Evolutionary conservation across 2,888 invertebrate species (phyloP).

Genomic region (Caenorhabditis doughertyi): DNA sequence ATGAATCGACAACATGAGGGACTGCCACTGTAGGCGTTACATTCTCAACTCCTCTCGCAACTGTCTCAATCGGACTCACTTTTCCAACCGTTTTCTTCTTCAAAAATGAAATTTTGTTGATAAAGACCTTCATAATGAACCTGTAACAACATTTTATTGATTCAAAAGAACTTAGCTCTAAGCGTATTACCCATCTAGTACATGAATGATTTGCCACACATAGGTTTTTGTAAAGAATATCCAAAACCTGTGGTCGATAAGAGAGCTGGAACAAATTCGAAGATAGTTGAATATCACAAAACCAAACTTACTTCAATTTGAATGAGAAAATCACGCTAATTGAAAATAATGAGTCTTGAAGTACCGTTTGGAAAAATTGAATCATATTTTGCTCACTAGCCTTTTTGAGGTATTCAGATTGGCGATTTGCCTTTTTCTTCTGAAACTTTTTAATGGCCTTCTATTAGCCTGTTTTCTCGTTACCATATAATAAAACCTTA

Average conservation of each 20-base stretch:
- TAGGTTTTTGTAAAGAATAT: slow-evolving; percentile 24
- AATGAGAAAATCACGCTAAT: slow-evolving; percentile 21
- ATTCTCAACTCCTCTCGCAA: background rate
- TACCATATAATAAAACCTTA: slow-evolving; percentile 19
- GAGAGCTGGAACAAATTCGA: slow-evolving; percentile 28
- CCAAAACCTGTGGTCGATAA: slow-evolving; percentile 28
- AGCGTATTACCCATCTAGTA: slow-evolving; percentile 34
- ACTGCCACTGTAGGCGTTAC: background rate
- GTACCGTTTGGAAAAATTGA: slow-evolving; percentile 26
- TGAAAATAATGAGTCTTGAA: slow-evolving; percentile 44
- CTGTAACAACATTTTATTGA: slow-evolving; percentile 19
- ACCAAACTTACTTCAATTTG: slow-evolving; percentile 25
- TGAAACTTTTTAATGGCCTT: background rate
- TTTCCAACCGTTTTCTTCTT: background rate
- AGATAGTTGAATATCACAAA: no score
- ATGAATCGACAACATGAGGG: background rate
- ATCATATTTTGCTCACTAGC: slow-evolving; percentile 36
- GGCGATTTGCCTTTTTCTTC: slow-evolving; percentile 15
- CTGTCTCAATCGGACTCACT: slow-evolving; percentile 3
- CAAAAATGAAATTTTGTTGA: background rate
- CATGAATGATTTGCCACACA: slow-evolving; percentile 20
- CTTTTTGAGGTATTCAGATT: slow-evolving; percentile 31
- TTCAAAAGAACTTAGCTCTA: background rate
- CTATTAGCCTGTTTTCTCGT: background rate
- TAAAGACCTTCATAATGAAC: slow-evolving; percentile 32